A percentile compares a stretch with the other conserved stretches of the same genome.
Conservation (phyloP, 2,888 invertebrate species). For the Xanthorhoe spadicearia region DNA sequence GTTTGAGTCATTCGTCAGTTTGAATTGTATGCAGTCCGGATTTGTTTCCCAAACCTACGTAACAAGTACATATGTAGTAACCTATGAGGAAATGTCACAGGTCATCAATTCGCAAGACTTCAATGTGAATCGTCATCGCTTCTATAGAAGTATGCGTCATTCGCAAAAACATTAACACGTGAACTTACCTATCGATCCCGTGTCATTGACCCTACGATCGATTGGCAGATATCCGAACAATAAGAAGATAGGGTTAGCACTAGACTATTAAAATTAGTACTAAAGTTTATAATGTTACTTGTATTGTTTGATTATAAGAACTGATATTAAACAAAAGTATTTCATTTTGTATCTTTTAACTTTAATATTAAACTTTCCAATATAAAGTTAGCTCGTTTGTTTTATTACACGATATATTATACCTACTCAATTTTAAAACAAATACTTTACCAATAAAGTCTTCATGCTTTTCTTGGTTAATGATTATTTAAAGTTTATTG, state of each 20-base stretch:
- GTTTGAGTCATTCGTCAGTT: no score
- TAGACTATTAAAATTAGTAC: not conserved
- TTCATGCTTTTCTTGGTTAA: not conserved
- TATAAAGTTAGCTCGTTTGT: not conserved
- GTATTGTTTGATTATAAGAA: not conserved
- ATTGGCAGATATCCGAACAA: conserved; percentile 52
- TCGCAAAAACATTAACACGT: conserved; percentile 49
- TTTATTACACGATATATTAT: not conserved
- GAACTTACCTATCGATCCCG: conserved; percentile 52
- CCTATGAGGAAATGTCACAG: conserved; percentile 21
- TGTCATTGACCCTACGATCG: conserved; percentile 57
- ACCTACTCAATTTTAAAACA: not conserved
- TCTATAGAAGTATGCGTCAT: conserved; percentile 27
- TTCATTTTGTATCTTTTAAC: not conserved
- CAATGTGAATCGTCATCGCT: conserved; percentile 26
- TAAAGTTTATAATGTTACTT: not conserved
- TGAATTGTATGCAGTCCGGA: no score
- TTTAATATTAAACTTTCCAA: not conserved
- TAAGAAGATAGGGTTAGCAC: conserved; percentile 28
- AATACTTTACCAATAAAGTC: not conserved
- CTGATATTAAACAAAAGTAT: not conserved
- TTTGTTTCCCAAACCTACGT: no score
- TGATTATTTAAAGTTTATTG: not conserved
- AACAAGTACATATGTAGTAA: no score
- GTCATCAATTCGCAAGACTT: conserved; percentile 12